Evolutionary conservation across 2,113 vertebrate genomes (phyloP).

Genomic region (Natator depressus): DNA sequence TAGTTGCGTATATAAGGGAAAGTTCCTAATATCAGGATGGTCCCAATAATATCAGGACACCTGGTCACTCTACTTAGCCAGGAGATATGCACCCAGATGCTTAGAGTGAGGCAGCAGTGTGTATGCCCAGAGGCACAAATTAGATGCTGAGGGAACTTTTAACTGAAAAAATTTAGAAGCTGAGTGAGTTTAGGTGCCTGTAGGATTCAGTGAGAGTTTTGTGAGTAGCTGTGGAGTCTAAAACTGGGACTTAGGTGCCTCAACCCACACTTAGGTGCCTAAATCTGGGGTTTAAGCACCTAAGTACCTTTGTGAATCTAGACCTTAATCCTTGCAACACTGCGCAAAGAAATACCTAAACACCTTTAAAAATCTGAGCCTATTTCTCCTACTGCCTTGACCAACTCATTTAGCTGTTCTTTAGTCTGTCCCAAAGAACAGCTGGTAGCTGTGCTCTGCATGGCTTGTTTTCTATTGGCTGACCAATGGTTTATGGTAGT

Average conservation of each 20-base stretch:
- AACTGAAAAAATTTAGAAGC: not conserved
- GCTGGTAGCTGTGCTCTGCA: conserved; percentile 45
- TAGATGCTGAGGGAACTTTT: not conserved
- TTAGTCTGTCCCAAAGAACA: conserved; percentile 38
- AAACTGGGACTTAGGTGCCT: not conserved
- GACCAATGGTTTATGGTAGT: not conserved
- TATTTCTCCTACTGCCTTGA: conserved; percentile 28
- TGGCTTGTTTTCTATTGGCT: not conserved
- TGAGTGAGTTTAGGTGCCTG: not conserved
- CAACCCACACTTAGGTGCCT: not conserved
- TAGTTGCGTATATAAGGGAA: not conserved
- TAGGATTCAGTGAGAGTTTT: not conserved
- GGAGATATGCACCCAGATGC: not conserved
- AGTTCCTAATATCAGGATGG: not conserved
- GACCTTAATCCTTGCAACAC: not conserved
- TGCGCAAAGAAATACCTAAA: not conserved
- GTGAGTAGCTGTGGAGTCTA: not conserved
- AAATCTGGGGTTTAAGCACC: not conserved
- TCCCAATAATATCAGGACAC: not conserved
- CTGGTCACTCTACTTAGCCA: not conserved
- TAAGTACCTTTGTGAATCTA: not conserved
- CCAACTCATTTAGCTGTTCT: not conserved
- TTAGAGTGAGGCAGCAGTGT: not conserved
- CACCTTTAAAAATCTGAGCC: conserved; percentile 9
- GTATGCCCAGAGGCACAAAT: not conserved